phyloP scores from a whole-genome alignment of 2,888 invertebrate species.

The Hemaris fuciformis region DNA sequence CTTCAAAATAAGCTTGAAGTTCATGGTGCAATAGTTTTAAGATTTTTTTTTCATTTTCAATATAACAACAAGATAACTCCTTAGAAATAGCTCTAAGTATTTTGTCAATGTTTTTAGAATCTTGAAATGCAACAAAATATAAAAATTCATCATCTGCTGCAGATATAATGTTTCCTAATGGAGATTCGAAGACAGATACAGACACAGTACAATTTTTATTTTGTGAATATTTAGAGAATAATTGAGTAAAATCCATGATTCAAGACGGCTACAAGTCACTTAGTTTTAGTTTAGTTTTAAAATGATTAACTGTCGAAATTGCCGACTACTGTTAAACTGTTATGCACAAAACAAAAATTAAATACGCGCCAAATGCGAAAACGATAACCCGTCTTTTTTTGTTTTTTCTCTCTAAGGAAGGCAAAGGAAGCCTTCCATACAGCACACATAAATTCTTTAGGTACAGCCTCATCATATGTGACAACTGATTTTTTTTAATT shows the following conservation, averaged over 20 bases:
- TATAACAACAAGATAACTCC: slow-evolving; percentile 44
- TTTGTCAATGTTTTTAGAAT: slow-evolving; percentile 58
- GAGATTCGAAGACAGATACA: slow-evolving; percentile 40
- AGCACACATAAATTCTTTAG: no score
- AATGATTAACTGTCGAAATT: no score
- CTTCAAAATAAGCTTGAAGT: slow-evolving; percentile 51
- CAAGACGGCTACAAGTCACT: neutral
- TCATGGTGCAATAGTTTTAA: slow-evolving; percentile 47
- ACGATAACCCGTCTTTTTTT: no score
- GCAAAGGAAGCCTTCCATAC: no score
- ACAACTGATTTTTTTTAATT: no score
- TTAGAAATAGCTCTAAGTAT: slow-evolving; percentile 43
- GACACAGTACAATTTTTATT: slow-evolving; percentile 32
- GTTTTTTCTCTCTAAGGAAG: no score
- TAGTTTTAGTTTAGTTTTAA: no score
- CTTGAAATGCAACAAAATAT: slow-evolving; percentile 56
- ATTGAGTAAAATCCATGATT: slow-evolving; percentile 14
- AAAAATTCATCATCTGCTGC: slow-evolving; percentile 60
- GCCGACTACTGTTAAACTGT: no score
- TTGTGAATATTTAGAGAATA: slow-evolving; percentile 17
- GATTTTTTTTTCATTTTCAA: slow-evolving; percentile 47
- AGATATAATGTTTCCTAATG: slow-evolving; percentile 53
- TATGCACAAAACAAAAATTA: no score
- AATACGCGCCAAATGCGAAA: no score
- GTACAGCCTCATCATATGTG: no score